phyloP scores from a whole-genome alignment of 2,888 invertebrate genomes.

The Myopa testacea region DNA sequence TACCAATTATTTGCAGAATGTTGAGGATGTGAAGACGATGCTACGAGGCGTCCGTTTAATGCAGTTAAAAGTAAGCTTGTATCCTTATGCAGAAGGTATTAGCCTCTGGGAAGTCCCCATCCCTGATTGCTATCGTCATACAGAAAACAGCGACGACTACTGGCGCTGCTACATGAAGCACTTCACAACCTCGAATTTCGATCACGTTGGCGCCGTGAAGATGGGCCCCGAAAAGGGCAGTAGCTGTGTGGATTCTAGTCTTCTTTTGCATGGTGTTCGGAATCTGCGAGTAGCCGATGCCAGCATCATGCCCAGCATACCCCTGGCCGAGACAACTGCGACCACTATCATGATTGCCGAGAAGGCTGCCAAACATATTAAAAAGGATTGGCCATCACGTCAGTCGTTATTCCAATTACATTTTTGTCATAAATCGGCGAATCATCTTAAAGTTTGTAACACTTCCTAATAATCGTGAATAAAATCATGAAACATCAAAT shows the following conservation, averaged over 20 bases:
- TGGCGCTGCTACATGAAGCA: constrained; percentile 77
- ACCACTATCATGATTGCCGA: constrained; percentile 88
- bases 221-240: constrained; percentile 75
- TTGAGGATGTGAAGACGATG: constrained; percentile 65
- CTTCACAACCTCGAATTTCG: constrained; percentile 75
- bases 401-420: no score
- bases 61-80: constrained; percentile 65
- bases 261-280: constrained; percentile 74
- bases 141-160: constrained; percentile 68
- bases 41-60: constrained; percentile 60
- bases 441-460: no score
- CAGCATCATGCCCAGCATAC: constrained; percentile 80
- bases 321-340: constrained; percentile 85
- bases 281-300: constrained; percentile 78
- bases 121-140: constrained; percentile 52
- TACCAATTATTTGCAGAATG: constrained; percentile 71
- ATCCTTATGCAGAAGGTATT: constrained; percentile 63
- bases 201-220: constrained; percentile 76
- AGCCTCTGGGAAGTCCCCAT: constrained; percentile 50
- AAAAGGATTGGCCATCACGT: constrained; percentile 52
- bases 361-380: constrained; percentile 75
- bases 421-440: no score
- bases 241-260: constrained; percentile 75
- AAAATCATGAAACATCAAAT: no score
- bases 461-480: no score